Evolutionary conservation across 35 echinoderm and acorn worm genomes (phyloP), one percentile per base, ranked within the genome.

Genomic region (Stichopus chloronotus): DNA sequence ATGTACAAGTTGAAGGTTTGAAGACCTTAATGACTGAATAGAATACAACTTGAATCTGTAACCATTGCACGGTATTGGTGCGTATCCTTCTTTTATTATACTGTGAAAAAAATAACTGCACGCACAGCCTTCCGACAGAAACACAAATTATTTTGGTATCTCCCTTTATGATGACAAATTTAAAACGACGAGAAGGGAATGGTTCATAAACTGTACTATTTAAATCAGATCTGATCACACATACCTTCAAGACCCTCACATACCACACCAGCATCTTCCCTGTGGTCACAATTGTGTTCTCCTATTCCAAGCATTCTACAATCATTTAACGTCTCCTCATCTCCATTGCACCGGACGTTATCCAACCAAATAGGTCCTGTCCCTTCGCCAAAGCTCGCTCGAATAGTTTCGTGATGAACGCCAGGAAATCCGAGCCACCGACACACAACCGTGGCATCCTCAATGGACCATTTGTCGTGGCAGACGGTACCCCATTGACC

Each of bases 401-500:
- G 43, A 56, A 17, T 78, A 56, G 71, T 57, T 16, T 25, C 69
- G 17, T 72, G 56, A 58, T 17, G 57, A 24, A 92, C 95, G 7
- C 61, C 69, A 22, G 25, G 23, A 86, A 65, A 94, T 11, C 92
- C 95, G 22, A 96, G 52, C 81, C 84, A 83, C 16, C 85, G 14
- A 63, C 92, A 93, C 19, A 87, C 92, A 16, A 93, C 92, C 30
- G 17, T 20, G 2, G 92, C 92, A 21, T 93, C 92, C 52, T 72
- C 55, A 63, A 93, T 87, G 57, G 63, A 60, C 92, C 92, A 93
- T 10, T 60, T 25, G 54, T 93, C 92, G 55, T 93, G 56, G 74
- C 92, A 93, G 24, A 93, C 83, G 7, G 92, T 93, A 21, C 92
- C 92, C 83, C 81, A 93, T 56, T 56, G 52, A 16, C 92, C 92